Evolutionary conservation across 2,888 invertebrate species (phyloP), one percentile per base, ranked within the genome.

Genomic region (Syrphus vitripennis): DNA sequence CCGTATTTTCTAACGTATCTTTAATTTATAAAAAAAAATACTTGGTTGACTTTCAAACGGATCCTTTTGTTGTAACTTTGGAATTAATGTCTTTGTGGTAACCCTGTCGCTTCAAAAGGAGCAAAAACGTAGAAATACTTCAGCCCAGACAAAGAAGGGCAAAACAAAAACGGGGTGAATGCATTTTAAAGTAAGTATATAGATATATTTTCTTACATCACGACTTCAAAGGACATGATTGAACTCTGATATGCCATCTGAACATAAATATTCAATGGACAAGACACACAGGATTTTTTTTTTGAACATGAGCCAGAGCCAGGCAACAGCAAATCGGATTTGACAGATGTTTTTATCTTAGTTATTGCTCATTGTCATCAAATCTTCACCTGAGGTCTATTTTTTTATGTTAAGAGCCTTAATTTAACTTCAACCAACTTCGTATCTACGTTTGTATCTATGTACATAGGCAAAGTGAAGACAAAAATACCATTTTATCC

Each of bases 81-180:
- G 7, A 31, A 7, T 31, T 7, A 31, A 6, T 31, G 7, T 31
- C 5, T 6, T 31, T 31, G n/a, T n/a, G 45, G 45, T 45, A 45
- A 21, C 45, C 21, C 45, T 45, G 10, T 1, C 4, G 3, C 10
- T 2, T 19, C 10, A 19, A 10, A 19, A 10, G 19, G 19, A 19
- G 45, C 45, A 21, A 19, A 21, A 45, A 19, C 19, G 45, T 45
- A 21, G 19, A 21, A 45, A 19, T n/a, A 21, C n/a, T n/a, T n/a
- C n/a, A n/a, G 34, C 29, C 70, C 65, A 77, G 65, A 77, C 71
- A 78, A 78, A 69, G 69, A 78, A 78, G 78, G 72, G 74, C 19
- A 69, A 78, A 40, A 70, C 55, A 59, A 83, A 42, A 67, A 45
- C 55, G 61, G 55, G 45, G 57, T 42, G 71, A 29, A 53, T 63